Base-by-base conservation (phyloP, 2,797 vertebrate genomes). In the Bradypus variegatus region DNA sequence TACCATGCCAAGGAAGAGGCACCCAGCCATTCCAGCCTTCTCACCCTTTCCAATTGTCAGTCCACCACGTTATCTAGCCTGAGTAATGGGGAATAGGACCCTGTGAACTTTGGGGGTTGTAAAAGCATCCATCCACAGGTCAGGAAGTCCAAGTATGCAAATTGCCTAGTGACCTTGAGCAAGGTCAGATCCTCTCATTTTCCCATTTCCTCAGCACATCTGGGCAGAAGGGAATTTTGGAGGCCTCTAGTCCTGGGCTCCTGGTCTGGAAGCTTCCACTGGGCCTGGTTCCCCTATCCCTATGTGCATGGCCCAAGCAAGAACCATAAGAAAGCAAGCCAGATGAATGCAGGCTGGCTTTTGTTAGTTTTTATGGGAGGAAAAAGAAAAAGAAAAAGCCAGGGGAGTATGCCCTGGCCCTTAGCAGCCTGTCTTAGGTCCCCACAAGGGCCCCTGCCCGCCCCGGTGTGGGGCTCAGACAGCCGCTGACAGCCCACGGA, bases 401-500 rank as follows among this genome's bases (percentile, higher is more conserved):
- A 19, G 4, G n/a, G 67, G 38, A 12, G 21, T 8, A 0, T 31
- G 50, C 45, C 16, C 36, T 31, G 55, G 31, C 29, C 70, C 41
- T 67, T 15, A 23, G 33, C 16, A 27, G 48, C 29, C 48, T 67
- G 36, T 50, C 69, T 65, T 21, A 38, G 67, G 38, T 41, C 81
- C 6, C 69, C 48, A 45, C 13, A 31, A 50, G 72, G 50, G 67
- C 25, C n/a, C n/a, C n/a, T n/a, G n/a, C n/a, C n/a, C n/a, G n/a
- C n/a, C 15, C 16, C 16, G 0, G 41, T 23, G 8, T 2, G 0
- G 16, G 86, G 45, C 31, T 95, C 95, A 94, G 29, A 36, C 21
- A 8, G 69, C 19, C 1, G 91, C 89, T 83, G 95, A 18, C 1
- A 97, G 91, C 14, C 95, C 41, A 31, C 93, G 96, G 73, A 99